phyloP scores from a whole-genome alignment of 2,113 vertebrate species.

The Cottus gobio region DNA sequence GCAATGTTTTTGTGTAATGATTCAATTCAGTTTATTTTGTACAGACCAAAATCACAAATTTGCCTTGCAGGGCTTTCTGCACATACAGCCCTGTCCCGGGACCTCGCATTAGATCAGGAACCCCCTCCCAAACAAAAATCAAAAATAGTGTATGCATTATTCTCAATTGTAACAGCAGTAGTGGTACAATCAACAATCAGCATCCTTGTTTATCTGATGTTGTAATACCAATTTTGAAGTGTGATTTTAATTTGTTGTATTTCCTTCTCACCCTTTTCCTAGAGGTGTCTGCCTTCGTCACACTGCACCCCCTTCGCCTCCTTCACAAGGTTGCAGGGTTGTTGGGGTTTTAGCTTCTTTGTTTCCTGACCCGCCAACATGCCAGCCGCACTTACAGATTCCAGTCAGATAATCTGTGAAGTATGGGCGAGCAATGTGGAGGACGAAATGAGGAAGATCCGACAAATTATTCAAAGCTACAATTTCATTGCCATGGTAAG shows the following conservation, averaged over 20 bases:
- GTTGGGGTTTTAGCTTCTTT: conserved; percentile 56
- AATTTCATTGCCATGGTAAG: conserved; percentile 98
- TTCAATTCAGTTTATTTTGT: no score
- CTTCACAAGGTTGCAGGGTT: conserved; percentile 47
- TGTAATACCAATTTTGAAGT: background rate
- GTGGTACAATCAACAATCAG: background rate
- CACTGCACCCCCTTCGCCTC: background rate
- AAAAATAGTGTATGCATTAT: background rate
- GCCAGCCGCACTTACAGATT: conserved; percentile 97
- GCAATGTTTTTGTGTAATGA: background rate
- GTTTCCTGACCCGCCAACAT: conserved; percentile 84
- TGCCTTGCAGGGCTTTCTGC: no score
- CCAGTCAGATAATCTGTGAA: conserved; percentile 98
- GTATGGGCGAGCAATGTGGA: conserved; percentile 99
- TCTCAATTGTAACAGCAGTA: background rate
- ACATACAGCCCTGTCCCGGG: no score
- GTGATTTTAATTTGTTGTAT: background rate
- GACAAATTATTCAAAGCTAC: conserved; percentile 96
- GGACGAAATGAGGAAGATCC: conserved; percentile 98
- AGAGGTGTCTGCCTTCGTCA: conserved; percentile 35
- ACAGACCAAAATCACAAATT: no score
- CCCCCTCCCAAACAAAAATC: no score
- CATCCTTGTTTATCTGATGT: background rate
- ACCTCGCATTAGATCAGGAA: no score
- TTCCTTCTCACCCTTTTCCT: background rate